Evolutionary conservation across 1,140 invertebrate species (phyloP), one percentile per base, ranked within the genome.

Genomic region (Camponotus vicinus): DNA sequence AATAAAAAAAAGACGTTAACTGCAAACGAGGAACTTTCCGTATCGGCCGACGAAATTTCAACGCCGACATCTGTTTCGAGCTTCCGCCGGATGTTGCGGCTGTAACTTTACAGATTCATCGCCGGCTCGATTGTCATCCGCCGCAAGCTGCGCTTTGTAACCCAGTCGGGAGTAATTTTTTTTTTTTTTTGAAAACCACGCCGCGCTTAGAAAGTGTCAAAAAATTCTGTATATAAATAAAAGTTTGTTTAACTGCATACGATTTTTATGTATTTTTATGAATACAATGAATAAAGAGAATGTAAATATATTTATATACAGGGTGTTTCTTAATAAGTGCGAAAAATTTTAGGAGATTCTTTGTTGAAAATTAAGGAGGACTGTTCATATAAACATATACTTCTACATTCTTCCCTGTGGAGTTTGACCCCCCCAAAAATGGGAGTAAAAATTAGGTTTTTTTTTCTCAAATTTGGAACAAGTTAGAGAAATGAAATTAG

Each of bases 41-140:
- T 73, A 75, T 83, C 79, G 42, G 55, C 18, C 67, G 52, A 45
- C 40, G 32, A 83, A 83, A 83, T 75, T 83, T 75, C 52, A 71
- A 71, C 32, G 66, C 18, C 32, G 52, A 61, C n/a, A n/a, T 61
- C 69, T 73, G 79, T 83, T 83, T 40, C 69, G 55, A 21, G 79
- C 32, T 75, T 61, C 42, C 40, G 69, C 15, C 52, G 79, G 52
- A 59, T 49, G 79, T 21, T 75, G 18, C 40, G 18, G 27, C n/a
- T 13, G 79, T 83, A 83, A 83, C 55, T 83, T 63, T 83, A 61
- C 55, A 73, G 57, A 83, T 83, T 83, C 79, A 63, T 83, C 71
- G 69, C n/a, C 57, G 18, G 27, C 79, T 45, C 37, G 79, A 82
- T 82, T 82, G 67, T 82, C 18, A 37, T 40, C 61, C 42, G 40